Base-by-base conservation (phyloP, 2,113 vertebrate genomes). In the Rutilus rutilus region DNA sequence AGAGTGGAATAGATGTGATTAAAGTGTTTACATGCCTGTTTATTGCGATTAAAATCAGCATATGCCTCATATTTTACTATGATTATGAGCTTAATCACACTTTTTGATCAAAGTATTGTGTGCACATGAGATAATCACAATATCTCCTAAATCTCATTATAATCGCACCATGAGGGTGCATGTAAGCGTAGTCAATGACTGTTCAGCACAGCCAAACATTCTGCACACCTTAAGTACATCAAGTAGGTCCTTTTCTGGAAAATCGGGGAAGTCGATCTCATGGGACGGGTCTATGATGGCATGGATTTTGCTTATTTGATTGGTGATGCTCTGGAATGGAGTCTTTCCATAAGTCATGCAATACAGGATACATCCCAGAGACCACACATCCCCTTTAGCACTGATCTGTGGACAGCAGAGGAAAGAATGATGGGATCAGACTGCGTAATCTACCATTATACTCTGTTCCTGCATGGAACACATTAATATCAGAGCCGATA, bases 331-430 rank as follows among this genome's bases (percentile, higher is more conserved):
- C 87, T 99, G 97, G 93, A 99, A 99, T 0, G 98, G 98, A 84
- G 98, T 99, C 93, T 94, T 98, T 42, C 97, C 96, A 1, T 98
- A 99, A 1, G 98, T 99, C 98, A 99, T 98, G 52, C 94, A 98
- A 88, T 99, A 99, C 83, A 99, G 93, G 93, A 99, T 99, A 86
- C 98, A 99, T 8, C 98, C 98, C 54, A 99, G 91, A 3, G 98
- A 99, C 98, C 98, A 99, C 42, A 99, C 97, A 42, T 99, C 98
- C 39, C 97, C 98, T 94, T 97, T 99, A 1, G 97, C 95, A 85
- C 98, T 98, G 90, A 99, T 97, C 98, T 99, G 73, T 23, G 11
- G 69, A 89, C 11, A 60, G 25, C 15, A 33, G 0, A 67, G 84
- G 23, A 27, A 83, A 21, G 54, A 59, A 42, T 5, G 67, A 71